These are phyloP conservation scores for Anhinga rufa DNA, from an alignment of 2,113 vertebrate genomes.

Conservation along the genomic window DNA sequence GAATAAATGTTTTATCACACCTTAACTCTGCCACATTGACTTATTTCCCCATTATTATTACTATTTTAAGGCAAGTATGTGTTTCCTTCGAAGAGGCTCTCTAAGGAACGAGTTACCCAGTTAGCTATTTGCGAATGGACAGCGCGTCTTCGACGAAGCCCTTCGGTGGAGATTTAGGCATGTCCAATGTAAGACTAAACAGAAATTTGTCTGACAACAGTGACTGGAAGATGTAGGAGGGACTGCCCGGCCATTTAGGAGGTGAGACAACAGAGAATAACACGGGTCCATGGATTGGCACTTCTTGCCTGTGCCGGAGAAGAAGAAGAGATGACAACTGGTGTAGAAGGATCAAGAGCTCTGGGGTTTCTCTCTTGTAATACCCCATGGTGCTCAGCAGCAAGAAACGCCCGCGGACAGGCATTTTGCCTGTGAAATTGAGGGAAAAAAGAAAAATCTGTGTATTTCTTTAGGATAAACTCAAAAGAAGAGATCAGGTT, in stretches of 20 bases:
- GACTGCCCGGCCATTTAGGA: neutral
- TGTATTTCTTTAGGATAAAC: neutral
- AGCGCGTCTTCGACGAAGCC: rapidly evolving
- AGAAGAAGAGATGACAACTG: neutral
- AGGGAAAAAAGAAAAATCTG: neutral
- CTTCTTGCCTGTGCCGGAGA: neutral
- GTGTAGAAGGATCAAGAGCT: neutral
- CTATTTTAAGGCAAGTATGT: neutral
- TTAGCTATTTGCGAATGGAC: neutral
- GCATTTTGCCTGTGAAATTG: neutral
- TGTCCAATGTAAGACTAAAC: neutral
- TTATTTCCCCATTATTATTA: neutral
- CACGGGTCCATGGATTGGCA: neutral
- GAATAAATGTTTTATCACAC: neutral
- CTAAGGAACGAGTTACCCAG: neutral
- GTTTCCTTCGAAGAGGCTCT: neutral
- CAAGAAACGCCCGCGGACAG: neutral
- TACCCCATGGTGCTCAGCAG: too few relatives aligned
- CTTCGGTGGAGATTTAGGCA: neutral
- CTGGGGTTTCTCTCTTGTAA: neutral
- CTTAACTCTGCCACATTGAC: neutral
- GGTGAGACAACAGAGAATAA: neutral
- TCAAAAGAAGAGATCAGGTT: neutral
- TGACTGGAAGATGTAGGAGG: neutral
- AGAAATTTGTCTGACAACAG: neutral